phyloP scores from a whole-genome alignment of 2,888 invertebrate genomes.

The Hydrotaea diabolus region DNA sequence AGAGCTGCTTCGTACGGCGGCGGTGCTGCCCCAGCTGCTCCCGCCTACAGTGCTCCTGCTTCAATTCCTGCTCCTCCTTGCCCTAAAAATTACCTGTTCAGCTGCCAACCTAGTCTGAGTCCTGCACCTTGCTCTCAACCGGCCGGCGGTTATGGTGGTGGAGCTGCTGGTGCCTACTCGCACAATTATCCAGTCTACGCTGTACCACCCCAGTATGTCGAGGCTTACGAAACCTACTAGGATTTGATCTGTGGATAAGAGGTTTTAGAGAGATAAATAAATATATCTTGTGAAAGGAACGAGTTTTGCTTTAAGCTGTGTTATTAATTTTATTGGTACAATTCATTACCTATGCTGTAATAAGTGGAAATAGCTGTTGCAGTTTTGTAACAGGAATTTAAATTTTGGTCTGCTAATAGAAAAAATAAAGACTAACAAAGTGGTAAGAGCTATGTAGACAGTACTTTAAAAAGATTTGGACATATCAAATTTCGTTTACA shows the following conservation, averaged over 20 bases:
- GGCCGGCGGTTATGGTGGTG: background rate
- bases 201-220: background rate
- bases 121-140: slow-evolving; percentile 7
- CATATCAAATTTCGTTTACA: too few relatives aligned
- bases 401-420: too few relatives aligned
- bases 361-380: too few relatives aligned
- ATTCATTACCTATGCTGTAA: too few relatives aligned
- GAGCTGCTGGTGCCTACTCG: slow-evolving; percentile 52
- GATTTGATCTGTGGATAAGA: background rate
- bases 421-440: too few relatives aligned
- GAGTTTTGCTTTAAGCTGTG: too few relatives aligned
- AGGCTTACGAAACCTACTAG: background rate
- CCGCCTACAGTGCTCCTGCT: background rate
- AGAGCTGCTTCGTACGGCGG: background rate
- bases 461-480: too few relatives aligned
- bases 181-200: slow-evolving; percentile 4
- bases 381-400: too few relatives aligned
- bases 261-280: too few relatives aligned
- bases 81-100: slow-evolving; percentile 43
- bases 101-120: slow-evolving; percentile 26
- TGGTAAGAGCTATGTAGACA: too few relatives aligned
- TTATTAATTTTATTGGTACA: too few relatives aligned
- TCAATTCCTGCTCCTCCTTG: slow-evolving; percentile 46
- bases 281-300: too few relatives aligned
- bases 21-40: background rate